Percentiles rank a stretch among this genome's conserved stretches.
Evolutionary conservation across 2,113 vertebrate species (phyloP).

Genomic region (Cavia porcellus): DNA sequence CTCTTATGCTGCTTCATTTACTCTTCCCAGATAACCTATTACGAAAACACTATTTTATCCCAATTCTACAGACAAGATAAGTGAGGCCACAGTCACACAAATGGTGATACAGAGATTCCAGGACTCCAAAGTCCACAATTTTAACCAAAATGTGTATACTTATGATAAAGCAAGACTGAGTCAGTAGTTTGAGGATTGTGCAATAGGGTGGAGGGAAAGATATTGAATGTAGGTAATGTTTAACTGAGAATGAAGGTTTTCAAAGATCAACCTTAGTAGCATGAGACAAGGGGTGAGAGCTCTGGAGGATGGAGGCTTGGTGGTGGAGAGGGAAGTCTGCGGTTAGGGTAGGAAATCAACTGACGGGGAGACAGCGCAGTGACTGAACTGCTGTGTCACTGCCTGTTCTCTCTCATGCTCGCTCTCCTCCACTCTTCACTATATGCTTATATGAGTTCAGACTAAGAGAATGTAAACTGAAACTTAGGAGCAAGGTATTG

Average conservation of each 20-base stretch:
- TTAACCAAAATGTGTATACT: conserved; percentile 65
- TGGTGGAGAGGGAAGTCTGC: background rate
- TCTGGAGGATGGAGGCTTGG: background rate
- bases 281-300: background rate
- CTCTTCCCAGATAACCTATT: background rate
- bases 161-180: conserved; percentile 58
- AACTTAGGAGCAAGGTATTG: background rate
- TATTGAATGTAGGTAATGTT: conserved; percentile 66
- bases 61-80: background rate
- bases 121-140: conserved; percentile 72
- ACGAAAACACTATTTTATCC: background rate
- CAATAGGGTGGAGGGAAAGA: conserved; percentile 38
- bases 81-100: background rate
- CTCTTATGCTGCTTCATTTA: background rate
- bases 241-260: conserved; percentile 58
- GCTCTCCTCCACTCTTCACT: background rate
- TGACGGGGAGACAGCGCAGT: background rate
- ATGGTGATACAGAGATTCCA: background rate
- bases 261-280: background rate
- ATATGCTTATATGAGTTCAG: background rate
- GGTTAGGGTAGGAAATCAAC: background rate
- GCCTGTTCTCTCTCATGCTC: background rate
- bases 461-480: conserved; percentile 13
- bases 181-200: conserved; percentile 50
- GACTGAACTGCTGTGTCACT: background rate